Evolutionary conservation across 2,888 invertebrate genomes (phyloP).

Genomic region (Onthophagus sagittarius): DNA sequence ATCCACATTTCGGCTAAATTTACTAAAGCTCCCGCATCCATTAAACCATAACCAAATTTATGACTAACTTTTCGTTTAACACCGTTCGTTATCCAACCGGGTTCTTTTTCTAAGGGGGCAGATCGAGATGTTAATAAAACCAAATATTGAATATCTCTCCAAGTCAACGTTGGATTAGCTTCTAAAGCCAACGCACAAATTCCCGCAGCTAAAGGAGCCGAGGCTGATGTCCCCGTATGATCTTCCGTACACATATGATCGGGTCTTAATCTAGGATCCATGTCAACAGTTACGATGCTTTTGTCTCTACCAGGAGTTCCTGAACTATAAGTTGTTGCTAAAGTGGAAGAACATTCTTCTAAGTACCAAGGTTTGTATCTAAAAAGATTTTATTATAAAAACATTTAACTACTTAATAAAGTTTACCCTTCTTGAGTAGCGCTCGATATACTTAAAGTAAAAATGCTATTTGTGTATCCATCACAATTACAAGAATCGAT

Average conservation of each 20-base stretch:
- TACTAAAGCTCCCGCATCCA: slow-evolving; percentile 96
- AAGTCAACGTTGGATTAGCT: slow-evolving; percentile 89
- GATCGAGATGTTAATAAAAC: slow-evolving; percentile 89
- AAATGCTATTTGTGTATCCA: slow-evolving; percentile 98
- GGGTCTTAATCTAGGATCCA: slow-evolving; percentile 81
- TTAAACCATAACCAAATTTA: slow-evolving; percentile 98
- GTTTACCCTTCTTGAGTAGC: slow-evolving; percentile 90
- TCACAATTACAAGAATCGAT: slow-evolving; percentile 99
- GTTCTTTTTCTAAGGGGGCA: slow-evolving; percentile 83
- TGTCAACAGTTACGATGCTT: slow-evolving; percentile 88
- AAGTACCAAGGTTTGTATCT: slow-evolving; percentile 96
- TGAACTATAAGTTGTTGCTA: slow-evolving; percentile 96
- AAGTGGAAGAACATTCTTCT: slow-evolving; percentile 97
- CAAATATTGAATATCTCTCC: slow-evolving; percentile 98
- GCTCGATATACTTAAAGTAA: slow-evolving; percentile 96
- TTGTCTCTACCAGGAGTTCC: slow-evolving; percentile 92
- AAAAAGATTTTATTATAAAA: slow-evolving; percentile 18
- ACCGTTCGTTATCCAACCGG: slow-evolving; percentile 92
- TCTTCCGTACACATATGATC: slow-evolving; percentile 90
- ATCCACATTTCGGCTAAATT: slow-evolving; percentile 90
- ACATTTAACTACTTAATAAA: neutral
- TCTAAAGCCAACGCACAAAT: slow-evolving; percentile 90
- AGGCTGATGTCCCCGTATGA: slow-evolving; percentile 90
- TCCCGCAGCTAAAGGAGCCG: slow-evolving; percentile 91
- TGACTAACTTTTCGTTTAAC: slow-evolving; percentile 92